A percentile compares a stretch with the other conserved stretches of the same genome.
Conservation (phyloP, 2,113 vertebrate species). For the Rhynchomys soricoides region DNA sequence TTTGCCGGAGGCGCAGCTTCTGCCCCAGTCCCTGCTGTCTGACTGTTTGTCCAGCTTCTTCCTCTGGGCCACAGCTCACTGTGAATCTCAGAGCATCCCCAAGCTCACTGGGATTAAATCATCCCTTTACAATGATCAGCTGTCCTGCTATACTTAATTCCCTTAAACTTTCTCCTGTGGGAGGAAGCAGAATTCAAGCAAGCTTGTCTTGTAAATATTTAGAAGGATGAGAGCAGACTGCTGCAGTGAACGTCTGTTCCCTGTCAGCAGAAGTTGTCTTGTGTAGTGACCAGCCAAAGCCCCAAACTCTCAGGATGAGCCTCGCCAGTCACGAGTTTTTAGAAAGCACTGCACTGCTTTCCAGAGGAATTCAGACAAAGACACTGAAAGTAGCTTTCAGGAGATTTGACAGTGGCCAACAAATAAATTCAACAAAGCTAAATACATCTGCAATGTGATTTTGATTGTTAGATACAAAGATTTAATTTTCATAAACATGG, state of each 20-base stretch:
- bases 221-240: neutral
- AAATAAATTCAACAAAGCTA: neutral
- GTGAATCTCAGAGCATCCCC: neutral
- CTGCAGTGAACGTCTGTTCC: neutral
- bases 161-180: neutral
- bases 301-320: neutral
- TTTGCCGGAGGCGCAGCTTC: neutral
- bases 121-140: neutral
- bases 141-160: conserved; percentile 47
- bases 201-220: conserved; percentile 35
- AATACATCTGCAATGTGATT: neutral
- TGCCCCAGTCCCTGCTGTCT: neutral
- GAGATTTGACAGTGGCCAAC: neutral
- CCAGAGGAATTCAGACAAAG: neutral
- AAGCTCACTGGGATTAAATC: neutral
- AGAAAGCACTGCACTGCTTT: neutral
- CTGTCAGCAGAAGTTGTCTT: neutral
- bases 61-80: neutral
- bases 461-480: neutral
- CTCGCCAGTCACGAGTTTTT: neutral
- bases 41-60: neutral
- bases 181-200: neutral
- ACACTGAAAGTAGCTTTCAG: neutral
- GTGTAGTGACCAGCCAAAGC: neutral
- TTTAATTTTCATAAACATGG: neutral